phyloP scores from a whole-genome alignment of 1,140 invertebrate genomes.

The Pogonus chalceus region DNA sequence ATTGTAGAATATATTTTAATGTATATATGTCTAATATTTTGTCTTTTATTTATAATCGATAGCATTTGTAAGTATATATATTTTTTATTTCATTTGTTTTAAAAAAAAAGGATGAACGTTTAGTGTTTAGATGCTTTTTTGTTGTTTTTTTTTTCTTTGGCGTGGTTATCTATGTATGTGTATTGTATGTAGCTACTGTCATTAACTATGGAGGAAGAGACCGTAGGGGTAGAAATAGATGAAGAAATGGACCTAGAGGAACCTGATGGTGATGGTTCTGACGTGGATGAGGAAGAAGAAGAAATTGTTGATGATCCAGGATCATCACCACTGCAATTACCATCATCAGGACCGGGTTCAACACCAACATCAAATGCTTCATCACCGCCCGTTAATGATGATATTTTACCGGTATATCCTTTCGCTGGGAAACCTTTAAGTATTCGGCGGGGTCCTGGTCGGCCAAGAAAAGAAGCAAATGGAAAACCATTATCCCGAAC shows the following conservation, averaged over 20 bases:
- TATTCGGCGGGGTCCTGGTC: constrained; percentile 55
- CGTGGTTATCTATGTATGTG: no score
- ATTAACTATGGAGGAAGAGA: constrained; percentile 31
- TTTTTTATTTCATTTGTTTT: constrained; percentile 5
- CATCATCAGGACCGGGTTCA: constrained; percentile 39
- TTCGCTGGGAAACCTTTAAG: constrained; percentile 46
- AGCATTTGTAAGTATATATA: not conserved
- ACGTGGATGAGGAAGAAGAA: constrained; percentile 33
- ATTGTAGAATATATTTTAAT: no score
- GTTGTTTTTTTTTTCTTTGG: constrained; percentile 14
- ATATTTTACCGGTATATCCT: constrained; percentile 37
- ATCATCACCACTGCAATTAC: constrained; percentile 30
- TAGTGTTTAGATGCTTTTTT: constrained; percentile 10
- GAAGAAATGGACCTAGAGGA: constrained; percentile 35
- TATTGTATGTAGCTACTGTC: not conserved
- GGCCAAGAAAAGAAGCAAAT: constrained; percentile 51
- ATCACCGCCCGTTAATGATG: constrained; percentile 39
- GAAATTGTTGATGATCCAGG: constrained; percentile 27
- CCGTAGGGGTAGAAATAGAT: constrained; percentile 29
- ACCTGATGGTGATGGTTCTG: constrained; percentile 26
- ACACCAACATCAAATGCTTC: constrained; percentile 45
- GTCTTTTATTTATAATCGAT: not conserved
- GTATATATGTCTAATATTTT: not conserved
- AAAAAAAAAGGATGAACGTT: not conserved
- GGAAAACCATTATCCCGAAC: not conserved